Evolutionary conservation across 1,140 invertebrate species (phyloP).

Genomic region (Cotesia glomerata): DNA sequence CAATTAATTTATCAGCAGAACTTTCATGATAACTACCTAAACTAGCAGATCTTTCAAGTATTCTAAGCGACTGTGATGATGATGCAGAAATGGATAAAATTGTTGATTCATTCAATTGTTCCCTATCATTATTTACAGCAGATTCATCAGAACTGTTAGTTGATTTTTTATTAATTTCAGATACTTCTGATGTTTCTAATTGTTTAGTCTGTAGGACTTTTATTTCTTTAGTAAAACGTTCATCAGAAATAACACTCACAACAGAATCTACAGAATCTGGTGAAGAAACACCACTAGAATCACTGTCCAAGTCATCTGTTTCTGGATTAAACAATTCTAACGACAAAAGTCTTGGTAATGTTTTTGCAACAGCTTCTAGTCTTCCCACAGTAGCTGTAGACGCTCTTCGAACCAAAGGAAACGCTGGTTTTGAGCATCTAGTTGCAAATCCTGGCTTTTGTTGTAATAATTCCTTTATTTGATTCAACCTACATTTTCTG

Average conservation of each 20-base stretch:
- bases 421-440: conserved; percentile 53
- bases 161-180: not conserved
- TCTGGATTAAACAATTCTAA: conserved; percentile 89
- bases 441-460: conserved; percentile 66
- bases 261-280: conserved; percentile 86
- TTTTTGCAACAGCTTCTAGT: conserved; percentile 63
- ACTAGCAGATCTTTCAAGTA: conserved; percentile 71
- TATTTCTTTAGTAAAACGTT: conserved; percentile 47
- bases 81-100: not conserved
- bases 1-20: conserved; percentile 69
- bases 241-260: conserved; percentile 70
- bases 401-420: conserved; percentile 69
- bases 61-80: conserved; percentile 51
- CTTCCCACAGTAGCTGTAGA: conserved; percentile 63
- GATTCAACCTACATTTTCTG: conserved; percentile 68
- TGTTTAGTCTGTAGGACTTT: conserved; percentile 1
- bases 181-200: not conserved
- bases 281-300: conserved; percentile 84
- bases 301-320: conserved; percentile 88
- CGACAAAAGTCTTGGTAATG: conserved; percentile 74
- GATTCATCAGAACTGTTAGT: not conserved
- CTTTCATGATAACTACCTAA: conserved; percentile 73
- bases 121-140: not conserved
- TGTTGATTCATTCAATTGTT: not conserved
- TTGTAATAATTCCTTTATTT: conserved; percentile 73